Base-by-base conservation (phyloP, 2,888 invertebrate genomes). In the Dasysyrphus albostriatus region DNA sequence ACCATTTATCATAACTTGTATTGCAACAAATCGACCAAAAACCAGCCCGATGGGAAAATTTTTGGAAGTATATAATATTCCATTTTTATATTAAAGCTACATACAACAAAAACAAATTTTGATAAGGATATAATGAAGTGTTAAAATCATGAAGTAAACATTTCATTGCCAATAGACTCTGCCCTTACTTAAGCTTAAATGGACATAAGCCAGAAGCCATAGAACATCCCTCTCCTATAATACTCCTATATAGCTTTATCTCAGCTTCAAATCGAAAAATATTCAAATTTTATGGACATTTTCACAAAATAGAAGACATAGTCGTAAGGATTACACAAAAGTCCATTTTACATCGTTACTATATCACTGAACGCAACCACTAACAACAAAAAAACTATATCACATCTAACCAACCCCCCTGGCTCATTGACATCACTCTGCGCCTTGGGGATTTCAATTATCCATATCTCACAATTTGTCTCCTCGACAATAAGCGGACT, bases 381-480 rank as follows among this genome's bases (percentile, higher is more conserved):
- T 69, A 77, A 32, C 51, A n/a, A n/a, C n/a, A n/a, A n/a, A 67
- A 73, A 65, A 24, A 74, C 73, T 58, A 75, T 73, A 37, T 67
- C 34, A 61, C 10, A 56, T n/a, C 39, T 14, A 19, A 16, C 61
- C 16, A n/a, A n/a, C 14, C 34, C 47, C 1, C 29, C 24, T 24
- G 14, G 24, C 7, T 7, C 8, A n/a, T n/a, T n/a, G n/a, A n/a
- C n/a, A n/a, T n/a, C n/a, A n/a, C n/a, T n/a, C n/a, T n/a, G 73
- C 85, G 81, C 77, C 74, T 77, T 70, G 58, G 82, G 82, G 85
- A 78, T 82, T 87, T 87, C 85, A 87, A 87, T 87, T 87, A 87
- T 87, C 77, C 82, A 58, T 87, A 87, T 87, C 82, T 87, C 85
- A 87, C 74, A 81, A 82, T 87, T 81, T 87, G 85, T 78, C 84